Base-by-base conservation (phyloP, 2,888 invertebrate species). In the Melolontha melolontha region DNA sequence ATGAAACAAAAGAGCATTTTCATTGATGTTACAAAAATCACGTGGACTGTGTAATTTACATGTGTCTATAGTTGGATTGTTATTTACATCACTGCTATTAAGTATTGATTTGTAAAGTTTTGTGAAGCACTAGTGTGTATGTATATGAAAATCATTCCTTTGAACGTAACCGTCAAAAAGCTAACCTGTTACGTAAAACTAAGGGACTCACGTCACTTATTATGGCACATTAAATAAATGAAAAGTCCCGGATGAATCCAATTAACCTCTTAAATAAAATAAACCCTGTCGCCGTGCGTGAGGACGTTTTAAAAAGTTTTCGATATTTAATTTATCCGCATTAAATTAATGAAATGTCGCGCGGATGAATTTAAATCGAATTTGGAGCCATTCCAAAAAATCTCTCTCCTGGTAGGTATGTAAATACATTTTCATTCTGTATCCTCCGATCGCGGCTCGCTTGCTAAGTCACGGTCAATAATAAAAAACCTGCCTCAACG, bases 401-500 rank as follows among this genome's bases (percentile, higher is more conserved):
- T n/a, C 22, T 34, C 34, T 34, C 40, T 39, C 16, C 27, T 11
- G 49, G 4, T 27, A 40, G 40, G 40, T 41, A 41, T 41, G 34
- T 41, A 40, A 11, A 41, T 17, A 16, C 41, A 11, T 42, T 5
- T 16, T 50, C 11, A 6, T 22, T 44, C 27, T 27, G 7, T 34
- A 34, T 34, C 34, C 34, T 34, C 34, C 34, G 34, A 34, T 34
- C 34, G 34, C 34, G 29, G 14, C 14, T 14, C 62, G 22, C 29
- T 22, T 22, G 66, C 57, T 22, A 57, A 50, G 62, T 52, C 67
- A 67, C 41, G 62, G 62, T 41, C 51, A 41, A 62, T 29, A 67
- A 44, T 34, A 67, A 59, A 59, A 67, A 67, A 67, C 67, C 67
- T 67, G 67, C 67, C 67, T 67, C 67, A 67, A 67, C 51, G 54